These are phyloP conservation scores for Lethrus apterus DNA, from an alignment of 1,140 invertebrate species.

Conservation along the genomic window DNA sequence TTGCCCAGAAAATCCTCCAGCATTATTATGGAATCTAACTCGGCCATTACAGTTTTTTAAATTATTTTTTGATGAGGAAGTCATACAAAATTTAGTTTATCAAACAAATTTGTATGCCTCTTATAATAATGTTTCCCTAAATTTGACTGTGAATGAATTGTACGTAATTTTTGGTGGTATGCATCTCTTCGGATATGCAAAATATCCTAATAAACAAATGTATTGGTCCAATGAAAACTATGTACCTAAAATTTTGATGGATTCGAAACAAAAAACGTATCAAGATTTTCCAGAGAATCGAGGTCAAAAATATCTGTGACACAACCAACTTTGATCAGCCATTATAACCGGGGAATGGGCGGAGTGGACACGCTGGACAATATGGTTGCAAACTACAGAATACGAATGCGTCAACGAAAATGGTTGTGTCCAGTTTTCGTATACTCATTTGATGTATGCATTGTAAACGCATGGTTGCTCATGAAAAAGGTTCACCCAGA, in stretches of 20 bases:
- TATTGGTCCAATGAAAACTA: slow-evolving; percentile 1
- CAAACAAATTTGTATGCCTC: neutral
- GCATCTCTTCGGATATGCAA: slow-evolving; percentile 20
- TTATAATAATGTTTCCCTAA: neutral
- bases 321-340: slow-evolving; percentile 12
- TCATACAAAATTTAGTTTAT: neutral
- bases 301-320: slow-evolving; percentile 11
- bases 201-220: neutral
- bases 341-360: slow-evolving; percentile 28
- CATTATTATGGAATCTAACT: too few species aligned
- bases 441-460: slow-evolving; percentile 24
- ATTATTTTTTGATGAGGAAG: neutral
- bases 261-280: slow-evolving; percentile 1
- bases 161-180: slow-evolving; percentile 19
- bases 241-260: slow-evolving; percentile 13
- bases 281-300: neutral
- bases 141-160: slow-evolving; percentile 12
- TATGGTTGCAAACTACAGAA: slow-evolving; percentile 26
- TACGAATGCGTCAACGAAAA: slow-evolving; percentile 29
- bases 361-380: slow-evolving; percentile 29
- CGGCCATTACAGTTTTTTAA: too few species aligned
- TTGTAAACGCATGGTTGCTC: slow-evolving; percentile 10
- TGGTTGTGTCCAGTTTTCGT: slow-evolving; percentile 32
- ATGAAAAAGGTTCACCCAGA: slow-evolving; percentile 5
- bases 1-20: too few species aligned